Percentiles rank a stretch among this genome's conserved stretches.
Conservation (phyloP, 35 echinoderm and acorn worm genomes). For the Ophiothrix spiculata region DNA sequence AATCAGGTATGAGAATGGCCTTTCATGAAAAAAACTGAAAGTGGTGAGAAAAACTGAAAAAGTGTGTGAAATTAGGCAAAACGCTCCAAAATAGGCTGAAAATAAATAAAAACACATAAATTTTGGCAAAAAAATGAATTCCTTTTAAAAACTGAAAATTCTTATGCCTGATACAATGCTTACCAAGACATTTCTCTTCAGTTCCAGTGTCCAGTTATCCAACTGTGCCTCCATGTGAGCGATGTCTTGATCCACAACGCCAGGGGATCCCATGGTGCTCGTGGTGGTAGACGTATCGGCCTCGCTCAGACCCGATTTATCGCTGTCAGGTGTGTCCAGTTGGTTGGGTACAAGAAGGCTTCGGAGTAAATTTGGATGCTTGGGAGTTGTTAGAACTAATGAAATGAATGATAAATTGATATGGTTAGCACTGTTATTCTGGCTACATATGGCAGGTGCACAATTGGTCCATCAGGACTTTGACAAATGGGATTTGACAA, state of each 20-base stretch:
- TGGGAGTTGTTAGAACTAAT: neutral
- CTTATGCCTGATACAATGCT: too few species aligned
- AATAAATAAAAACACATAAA: too few species aligned
- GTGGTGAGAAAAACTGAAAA: too few species aligned
- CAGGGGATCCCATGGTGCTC: conserved; percentile 45
- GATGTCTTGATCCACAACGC: conserved; percentile 67
- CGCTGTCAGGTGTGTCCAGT: conserved; percentile 33
- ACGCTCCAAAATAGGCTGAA: too few species aligned
- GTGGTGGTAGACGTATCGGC: conserved; percentile 2
- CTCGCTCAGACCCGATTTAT: conserved; percentile 25
- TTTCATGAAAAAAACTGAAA: too few species aligned
- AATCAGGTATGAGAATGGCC: too few species aligned
- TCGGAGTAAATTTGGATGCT: too few species aligned
- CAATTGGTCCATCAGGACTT: neutral
- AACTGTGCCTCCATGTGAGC: conserved; percentile 83
- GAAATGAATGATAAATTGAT: too few species aligned
- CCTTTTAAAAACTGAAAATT: too few species aligned
- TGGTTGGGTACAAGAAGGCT: conserved; percentile 24
- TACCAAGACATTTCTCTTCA: conserved; percentile 92
- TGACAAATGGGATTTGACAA: neutral
- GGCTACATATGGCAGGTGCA: neutral
- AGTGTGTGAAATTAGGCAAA: too few species aligned
- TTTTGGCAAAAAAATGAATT: too few species aligned
- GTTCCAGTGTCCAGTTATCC: conserved; percentile 89
- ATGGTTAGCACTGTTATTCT: too few species aligned